Conservation (phyloP, 2,797 vertebrate species). For the Tokudaia muenninki region DNA sequence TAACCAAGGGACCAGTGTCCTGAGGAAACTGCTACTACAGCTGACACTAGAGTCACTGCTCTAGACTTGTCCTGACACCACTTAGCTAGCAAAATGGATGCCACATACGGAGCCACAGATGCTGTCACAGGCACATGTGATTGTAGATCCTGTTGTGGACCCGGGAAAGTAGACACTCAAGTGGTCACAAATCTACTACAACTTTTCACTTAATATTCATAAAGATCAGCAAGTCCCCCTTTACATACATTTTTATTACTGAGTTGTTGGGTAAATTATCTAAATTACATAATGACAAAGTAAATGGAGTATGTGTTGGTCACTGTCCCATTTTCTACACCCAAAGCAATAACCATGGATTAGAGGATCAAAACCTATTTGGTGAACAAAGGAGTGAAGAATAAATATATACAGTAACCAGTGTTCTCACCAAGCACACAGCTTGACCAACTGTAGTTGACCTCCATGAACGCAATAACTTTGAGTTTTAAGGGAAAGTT, state of each 20-base stretch:
- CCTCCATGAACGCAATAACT: background rate
- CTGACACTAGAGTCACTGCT: background rate
- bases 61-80: background rate
- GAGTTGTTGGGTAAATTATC: background rate
- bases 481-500: background rate
- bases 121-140: background rate
- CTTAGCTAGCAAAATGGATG: background rate
- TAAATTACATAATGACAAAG: constrained; percentile 34
- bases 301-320: background rate
- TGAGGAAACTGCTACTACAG: background rate
- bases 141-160: background rate
- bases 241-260: background rate
- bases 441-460: background rate
- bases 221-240: background rate
- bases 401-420: background rate
- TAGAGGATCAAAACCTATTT: background rate
- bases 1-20: background rate
- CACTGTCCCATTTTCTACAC: background rate
- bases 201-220: background rate
- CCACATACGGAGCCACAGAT: background rate
- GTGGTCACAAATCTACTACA: background rate
- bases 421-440: background rate
- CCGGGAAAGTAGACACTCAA: background rate
- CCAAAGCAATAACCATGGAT: background rate
- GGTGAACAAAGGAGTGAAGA: constrained; percentile 11